Evolutionary conservation across 2,888 invertebrate genomes (phyloP).

Genomic region (Diarsia mendica): DNA sequence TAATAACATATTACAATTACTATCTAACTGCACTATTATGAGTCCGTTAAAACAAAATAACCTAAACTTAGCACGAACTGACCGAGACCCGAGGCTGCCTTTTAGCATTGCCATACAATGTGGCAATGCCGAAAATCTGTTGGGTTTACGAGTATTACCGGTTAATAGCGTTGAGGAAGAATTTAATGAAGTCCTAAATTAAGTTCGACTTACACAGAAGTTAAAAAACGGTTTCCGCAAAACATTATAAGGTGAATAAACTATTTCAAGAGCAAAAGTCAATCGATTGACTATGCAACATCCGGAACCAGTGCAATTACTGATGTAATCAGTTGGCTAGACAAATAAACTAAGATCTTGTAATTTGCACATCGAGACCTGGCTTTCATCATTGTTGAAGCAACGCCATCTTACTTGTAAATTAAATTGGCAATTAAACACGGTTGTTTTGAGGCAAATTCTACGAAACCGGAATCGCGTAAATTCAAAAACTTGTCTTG

Average conservation of each 20-base stretch:
- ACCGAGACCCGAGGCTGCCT: too few species aligned
- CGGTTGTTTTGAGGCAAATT: slow-evolving; percentile 45
- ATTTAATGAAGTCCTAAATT: not conserved
- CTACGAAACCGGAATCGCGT: slow-evolving; percentile 34
- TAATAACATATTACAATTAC: too few species aligned
- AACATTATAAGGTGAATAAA: not conserved
- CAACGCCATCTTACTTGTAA: slow-evolving; percentile 52
- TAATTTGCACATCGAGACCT: slow-evolving; percentile 32
- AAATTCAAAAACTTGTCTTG: slow-evolving; percentile 32
- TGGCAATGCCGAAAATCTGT: too few species aligned
- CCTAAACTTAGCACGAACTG: too few species aligned
- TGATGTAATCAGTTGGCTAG: slow-evolving; percentile 40
- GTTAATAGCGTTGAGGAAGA: too few species aligned
- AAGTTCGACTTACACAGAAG: not conserved
- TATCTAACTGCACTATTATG: too few species aligned
- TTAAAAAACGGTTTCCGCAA: not conserved
- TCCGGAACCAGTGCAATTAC: slow-evolving; percentile 28
- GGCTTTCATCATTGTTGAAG: slow-evolving; percentile 52
- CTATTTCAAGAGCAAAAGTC: slow-evolving; percentile 37
- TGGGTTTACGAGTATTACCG: too few species aligned
- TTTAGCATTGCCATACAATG: too few species aligned
- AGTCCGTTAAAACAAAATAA: too few species aligned
- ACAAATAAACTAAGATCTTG: slow-evolving; percentile 17
- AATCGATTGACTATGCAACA: slow-evolving; percentile 38
- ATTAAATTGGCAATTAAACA: slow-evolving; percentile 46